Conservation (phyloP, 2,113 vertebrate genomes). For the Sinosuthora webbiana region DNA sequence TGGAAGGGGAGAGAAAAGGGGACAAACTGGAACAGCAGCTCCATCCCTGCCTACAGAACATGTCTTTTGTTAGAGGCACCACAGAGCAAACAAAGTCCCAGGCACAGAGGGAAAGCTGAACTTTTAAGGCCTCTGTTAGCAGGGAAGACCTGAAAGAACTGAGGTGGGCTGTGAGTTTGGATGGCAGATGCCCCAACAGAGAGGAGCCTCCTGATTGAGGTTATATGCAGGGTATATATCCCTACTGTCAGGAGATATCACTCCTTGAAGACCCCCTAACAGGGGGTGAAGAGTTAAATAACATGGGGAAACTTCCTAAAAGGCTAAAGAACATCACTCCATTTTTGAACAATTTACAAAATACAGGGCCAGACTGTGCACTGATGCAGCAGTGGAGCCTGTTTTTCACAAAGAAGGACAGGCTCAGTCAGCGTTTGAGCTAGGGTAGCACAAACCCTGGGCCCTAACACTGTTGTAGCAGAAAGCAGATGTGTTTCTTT, state of each 20-base stretch:
- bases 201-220: neutral
- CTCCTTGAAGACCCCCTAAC: neutral
- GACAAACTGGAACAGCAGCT: neutral
- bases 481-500: neutral
- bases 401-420: neutral
- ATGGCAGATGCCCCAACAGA: neutral
- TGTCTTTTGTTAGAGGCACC: neutral
- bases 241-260: neutral
- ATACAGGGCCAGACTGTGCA: neutral
- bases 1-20: neutral
- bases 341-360: neutral
- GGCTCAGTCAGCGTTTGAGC: neutral
- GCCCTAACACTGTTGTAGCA: neutral
- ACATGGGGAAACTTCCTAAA: neutral
- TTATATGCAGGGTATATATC: neutral
- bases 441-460: neutral
- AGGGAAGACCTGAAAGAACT: neutral
- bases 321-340: fast-evolving
- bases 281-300: neutral
- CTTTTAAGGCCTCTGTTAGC: neutral
- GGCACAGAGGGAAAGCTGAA: neutral
- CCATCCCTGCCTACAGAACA: fast-evolving
- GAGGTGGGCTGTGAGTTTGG: neutral
- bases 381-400: fast-evolving
- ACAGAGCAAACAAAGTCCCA: neutral